Conservation (phyloP, 2,888 invertebrate species). For the Panzeria rudis region DNA sequence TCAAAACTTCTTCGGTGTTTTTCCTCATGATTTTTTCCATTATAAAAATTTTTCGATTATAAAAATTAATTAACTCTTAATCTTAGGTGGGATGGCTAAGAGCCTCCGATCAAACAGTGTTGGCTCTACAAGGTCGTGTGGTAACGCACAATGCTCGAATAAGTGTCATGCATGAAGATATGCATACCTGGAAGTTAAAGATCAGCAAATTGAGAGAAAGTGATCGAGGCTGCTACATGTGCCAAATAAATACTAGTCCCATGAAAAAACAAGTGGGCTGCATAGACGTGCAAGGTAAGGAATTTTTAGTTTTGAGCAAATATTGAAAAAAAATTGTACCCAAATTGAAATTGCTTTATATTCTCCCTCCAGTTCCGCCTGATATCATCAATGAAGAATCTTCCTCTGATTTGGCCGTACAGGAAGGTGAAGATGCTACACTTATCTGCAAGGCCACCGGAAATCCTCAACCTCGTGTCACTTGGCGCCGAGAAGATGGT, state of each 20-base stretch:
- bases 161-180: conserved; percentile 91
- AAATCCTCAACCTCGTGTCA: conserved; percentile 90
- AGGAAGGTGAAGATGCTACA: conserved; percentile 91
- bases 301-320: neutral
- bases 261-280: conserved; percentile 95
- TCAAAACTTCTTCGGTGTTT: no score
- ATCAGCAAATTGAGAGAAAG: conserved; percentile 92
- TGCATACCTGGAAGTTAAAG: conserved; percentile 93
- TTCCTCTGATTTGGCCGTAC: conserved; percentile 90
- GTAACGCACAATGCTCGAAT: conserved; percentile 93
- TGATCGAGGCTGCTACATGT: conserved; percentile 95
- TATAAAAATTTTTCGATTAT: no score
- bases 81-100: conserved; percentile 93
- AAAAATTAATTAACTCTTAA: neutral
- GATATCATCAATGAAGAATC: conserved; percentile 91
- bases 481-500: conserved; percentile 92
- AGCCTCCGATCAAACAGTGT: conserved; percentile 95
- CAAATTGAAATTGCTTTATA: neutral
- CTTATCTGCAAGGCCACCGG: conserved; percentile 92
- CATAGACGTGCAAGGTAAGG: conserved; percentile 92
- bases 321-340: no score
- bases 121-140: conserved; percentile 92
- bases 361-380: conserved; percentile 87
- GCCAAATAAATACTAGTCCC: conserved; percentile 94
- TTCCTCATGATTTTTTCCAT: no score